Conservation (phyloP, 2,888 invertebrate genomes). For the Horisme vitalbata region DNA sequence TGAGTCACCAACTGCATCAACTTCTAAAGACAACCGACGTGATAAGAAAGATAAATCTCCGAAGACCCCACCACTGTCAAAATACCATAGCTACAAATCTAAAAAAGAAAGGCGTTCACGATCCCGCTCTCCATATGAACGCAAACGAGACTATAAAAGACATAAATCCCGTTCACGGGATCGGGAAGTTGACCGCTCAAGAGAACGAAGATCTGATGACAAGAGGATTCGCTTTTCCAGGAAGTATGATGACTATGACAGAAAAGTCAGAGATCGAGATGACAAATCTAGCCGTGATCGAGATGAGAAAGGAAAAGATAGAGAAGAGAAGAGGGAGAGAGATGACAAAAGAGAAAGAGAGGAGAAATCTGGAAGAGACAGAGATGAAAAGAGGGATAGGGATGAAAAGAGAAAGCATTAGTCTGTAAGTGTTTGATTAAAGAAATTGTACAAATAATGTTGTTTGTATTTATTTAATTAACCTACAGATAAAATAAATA, state of each 20-base stretch:
- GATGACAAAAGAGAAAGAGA: constrained; percentile 22
- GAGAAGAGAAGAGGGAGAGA: constrained; percentile 21
- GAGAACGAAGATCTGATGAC: constrained; percentile 69
- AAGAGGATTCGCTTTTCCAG: constrained; percentile 63
- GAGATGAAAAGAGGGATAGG: constrained; percentile 22
- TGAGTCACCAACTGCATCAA: constrained; percentile 71
- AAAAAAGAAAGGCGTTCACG: constrained; percentile 74
- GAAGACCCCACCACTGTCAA: constrained; percentile 76
- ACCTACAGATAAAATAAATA: too few relatives aligned
- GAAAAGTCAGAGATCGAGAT: constrained; percentile 72
- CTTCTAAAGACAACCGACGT: constrained; percentile 70
- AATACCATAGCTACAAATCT: constrained; percentile 73
- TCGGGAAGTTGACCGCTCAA: constrained; percentile 64
- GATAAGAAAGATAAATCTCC: constrained; percentile 78
- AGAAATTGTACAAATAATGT: neutral
- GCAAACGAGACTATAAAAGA: constrained; percentile 75
- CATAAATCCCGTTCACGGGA: constrained; percentile 76
- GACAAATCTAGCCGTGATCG: constrained; percentile 38
- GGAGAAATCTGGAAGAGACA: constrained; percentile 17
- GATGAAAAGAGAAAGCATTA: constrained; percentile 33
- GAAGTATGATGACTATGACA: constrained; percentile 77
- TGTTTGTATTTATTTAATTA: neutral
- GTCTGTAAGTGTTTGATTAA: constrained; percentile 4
- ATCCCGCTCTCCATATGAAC: constrained; percentile 76
- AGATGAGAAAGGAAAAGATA: constrained; percentile 19